Evolutionary conservation across 2,888 invertebrate genomes (phyloP).

Genomic region (Dasysyrphus albostriatus): DNA sequence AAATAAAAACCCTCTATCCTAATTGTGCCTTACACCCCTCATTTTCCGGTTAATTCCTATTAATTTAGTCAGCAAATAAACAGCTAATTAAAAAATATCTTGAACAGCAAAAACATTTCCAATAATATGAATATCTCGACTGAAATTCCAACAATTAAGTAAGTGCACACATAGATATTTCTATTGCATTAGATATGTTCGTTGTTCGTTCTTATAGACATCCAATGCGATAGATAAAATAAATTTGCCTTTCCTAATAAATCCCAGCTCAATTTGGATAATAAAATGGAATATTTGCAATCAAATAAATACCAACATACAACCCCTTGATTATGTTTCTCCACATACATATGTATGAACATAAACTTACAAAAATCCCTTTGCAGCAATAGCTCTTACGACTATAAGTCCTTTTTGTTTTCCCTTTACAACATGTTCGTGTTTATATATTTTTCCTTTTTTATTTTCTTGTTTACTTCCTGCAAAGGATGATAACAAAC

Average conservation of each 20-base stretch:
- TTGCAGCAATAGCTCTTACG: neutral
- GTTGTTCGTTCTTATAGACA: neutral
- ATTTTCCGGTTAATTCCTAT: no score
- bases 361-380: neutral
- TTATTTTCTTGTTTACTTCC: constrained; percentile 17
- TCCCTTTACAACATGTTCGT: neutral
- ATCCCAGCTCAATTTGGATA: neutral
- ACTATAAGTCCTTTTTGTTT: neutral
- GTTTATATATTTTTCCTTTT: constrained; percentile 12
- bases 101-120: no score
- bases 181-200: no score
- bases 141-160: neutral
- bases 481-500: neutral
- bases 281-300: neutral
- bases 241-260: neutral
- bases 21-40: no score
- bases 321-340: neutral
- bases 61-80: no score
- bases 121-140: no score
- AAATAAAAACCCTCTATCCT: no score
- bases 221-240: neutral
- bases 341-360: no score
- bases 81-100: no score
- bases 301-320: neutral
- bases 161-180: neutral